phyloP scores from a whole-genome alignment of 2,888 invertebrate species.

The Flabesymbios commensalis region DNA sequence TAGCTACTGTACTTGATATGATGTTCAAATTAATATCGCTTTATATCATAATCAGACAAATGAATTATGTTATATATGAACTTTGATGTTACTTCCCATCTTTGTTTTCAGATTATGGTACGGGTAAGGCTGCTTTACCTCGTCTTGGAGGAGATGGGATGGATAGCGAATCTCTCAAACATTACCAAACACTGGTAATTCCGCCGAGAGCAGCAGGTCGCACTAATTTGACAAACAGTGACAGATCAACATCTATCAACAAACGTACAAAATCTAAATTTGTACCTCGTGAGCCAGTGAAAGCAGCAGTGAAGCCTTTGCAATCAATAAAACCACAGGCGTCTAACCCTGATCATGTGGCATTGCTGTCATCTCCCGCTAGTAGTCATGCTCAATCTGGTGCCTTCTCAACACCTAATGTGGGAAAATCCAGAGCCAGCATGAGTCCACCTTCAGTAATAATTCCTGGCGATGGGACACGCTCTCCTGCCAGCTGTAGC shows the following conservation, averaged over 20 bases:
- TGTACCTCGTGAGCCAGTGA: slow-evolving; percentile 21
- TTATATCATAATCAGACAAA: no score
- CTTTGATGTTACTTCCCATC: no score
- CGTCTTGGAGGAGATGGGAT: slow-evolving; percentile 3
- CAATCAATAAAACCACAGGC: neutral
- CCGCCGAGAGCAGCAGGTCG: neutral
- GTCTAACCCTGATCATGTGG: neutral
- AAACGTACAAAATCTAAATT: neutral
- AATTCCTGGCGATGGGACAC: no score
- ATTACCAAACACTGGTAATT: neutral
- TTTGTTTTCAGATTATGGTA: no score
- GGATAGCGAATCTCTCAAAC: neutral
- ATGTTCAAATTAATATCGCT: no score
- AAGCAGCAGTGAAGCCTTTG: slow-evolving; percentile 17
- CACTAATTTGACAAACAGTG: neutral
- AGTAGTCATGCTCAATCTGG: no score
- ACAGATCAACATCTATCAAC: neutral
- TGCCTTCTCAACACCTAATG: no score
- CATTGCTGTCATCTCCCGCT: neutral
- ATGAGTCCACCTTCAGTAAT: no score
- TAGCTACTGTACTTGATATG: no score
- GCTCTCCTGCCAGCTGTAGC: neutral
- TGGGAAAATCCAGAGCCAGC: no score
- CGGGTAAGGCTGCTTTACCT: no score
- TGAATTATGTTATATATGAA: no score